Base-by-base conservation (phyloP, 2,888 invertebrate genomes). In the Herminia tarsipennalis region DNA sequence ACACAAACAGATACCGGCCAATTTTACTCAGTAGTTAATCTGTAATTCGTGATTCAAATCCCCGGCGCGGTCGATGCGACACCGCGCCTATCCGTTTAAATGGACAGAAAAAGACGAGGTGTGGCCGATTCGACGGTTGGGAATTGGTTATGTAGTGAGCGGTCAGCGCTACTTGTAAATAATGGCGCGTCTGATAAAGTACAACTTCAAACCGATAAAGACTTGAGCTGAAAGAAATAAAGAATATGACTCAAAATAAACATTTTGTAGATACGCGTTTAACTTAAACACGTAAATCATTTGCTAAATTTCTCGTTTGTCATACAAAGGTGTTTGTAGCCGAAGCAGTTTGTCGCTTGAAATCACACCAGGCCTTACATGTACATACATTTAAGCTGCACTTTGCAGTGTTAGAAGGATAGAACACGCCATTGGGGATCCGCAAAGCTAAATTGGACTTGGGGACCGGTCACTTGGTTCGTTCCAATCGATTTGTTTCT, bases 51-150 rank as follows among this genome's bases (percentile, higher is more conserved):
- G 81, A 78, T 82, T 73, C 71, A 66, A 70, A 73, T 73, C 75
- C 66, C 75, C 65, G 41, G 48, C 56, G 66, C 63, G 68, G 66
- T 66, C 66, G 61, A 66, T 61, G 69, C 74, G 76, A 77, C 73
- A 81, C 81, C 78, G 78, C 76, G 78, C 82, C 82, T 78, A 81
- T 81, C 63, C 72, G 67, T 79, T 78, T 75, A 79, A 81, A 83
- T 76, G 77, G 78, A 70, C 75, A 75, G 76, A 73, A 78, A 83
- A 76, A 66, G 47, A 66, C 72, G 66, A 78, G 78, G 81, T 76
- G 81, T 64, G 73, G 70, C 62, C 66, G 56, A 57, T 58, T 67
- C 55, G 43, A 59, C 56, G 52, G 52, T 43, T 44, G 46, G 45
- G 58, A 57, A 14, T 45, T 37, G 67, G 66, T 43, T 39, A 29